phyloP scores from a whole-genome alignment of 2,113 vertebrate species.

The Thermophis baileyi region DNA sequence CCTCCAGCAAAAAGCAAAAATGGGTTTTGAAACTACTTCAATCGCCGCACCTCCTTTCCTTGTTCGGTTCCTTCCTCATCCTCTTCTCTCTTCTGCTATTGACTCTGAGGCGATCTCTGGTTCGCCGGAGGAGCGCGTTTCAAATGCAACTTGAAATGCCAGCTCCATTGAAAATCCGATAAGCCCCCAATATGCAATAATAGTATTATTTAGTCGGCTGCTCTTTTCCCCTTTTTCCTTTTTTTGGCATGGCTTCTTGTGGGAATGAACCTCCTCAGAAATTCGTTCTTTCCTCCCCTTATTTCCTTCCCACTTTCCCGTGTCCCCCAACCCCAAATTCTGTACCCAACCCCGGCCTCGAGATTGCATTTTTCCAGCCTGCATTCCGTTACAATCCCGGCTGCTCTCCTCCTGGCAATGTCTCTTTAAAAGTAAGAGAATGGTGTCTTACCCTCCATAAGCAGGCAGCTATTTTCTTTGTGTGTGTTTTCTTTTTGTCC shows the following conservation, averaged over 20 bases:
- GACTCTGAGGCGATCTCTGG: neutral
- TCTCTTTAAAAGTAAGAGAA: neutral
- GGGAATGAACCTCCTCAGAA: neutral
- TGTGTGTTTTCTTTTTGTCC: conserved; percentile 39
- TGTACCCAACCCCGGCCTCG: neutral
- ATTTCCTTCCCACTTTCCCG: neutral
- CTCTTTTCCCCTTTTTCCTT: neutral
- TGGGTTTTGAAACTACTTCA: neutral
- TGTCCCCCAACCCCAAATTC: neutral
- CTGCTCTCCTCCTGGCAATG: neutral
- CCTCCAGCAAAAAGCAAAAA: neutral
- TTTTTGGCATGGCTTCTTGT: neutral
- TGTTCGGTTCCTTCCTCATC: neutral
- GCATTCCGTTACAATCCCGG: conserved; percentile 58
- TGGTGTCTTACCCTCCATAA: neutral
- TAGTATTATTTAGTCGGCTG: neutral
- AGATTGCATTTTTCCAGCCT: neutral
- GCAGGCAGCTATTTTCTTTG: conserved; percentile 48
- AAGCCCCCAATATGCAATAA: neutral
- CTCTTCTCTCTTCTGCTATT: neutral
- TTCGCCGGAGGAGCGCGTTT: neutral
- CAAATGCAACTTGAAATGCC: neutral
- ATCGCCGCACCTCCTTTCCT: neutral
- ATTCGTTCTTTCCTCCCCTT: neutral
- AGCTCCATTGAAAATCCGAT: neutral